phyloP scores from a whole-genome alignment of 2,888 invertebrate species.

The Candidula unifasciata region DNA sequence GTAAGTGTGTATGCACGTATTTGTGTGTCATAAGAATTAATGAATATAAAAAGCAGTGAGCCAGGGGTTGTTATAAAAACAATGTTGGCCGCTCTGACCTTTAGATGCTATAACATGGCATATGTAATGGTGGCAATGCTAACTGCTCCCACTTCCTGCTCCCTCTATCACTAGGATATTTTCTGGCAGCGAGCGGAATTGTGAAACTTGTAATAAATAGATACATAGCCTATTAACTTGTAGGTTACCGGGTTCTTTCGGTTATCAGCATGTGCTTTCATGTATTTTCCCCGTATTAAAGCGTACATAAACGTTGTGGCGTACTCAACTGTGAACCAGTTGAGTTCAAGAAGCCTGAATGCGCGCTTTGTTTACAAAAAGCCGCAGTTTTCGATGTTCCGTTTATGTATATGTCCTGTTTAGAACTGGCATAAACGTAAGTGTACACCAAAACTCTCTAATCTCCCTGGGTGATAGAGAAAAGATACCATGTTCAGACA shows the following conservation, averaged over 20 bases:
- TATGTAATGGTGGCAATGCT: not conserved
- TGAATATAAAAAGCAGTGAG: not conserved
- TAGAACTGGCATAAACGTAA: not conserved
- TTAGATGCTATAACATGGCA: not conserved
- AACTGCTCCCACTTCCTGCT: not conserved
- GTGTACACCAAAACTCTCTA: not conserved
- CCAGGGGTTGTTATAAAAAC: not conserved
- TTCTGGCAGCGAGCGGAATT: not conserved
- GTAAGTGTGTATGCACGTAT: too few species aligned
- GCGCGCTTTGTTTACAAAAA: conserved; percentile 1
- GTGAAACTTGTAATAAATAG: not conserved
- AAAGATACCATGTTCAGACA: conserved; percentile 16
- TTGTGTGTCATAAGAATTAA: too few species aligned
- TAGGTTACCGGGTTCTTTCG: not conserved
- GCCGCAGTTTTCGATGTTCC: not conserved
- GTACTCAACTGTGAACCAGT: not conserved
- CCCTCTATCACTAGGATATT: not conserved
- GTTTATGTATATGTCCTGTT: conserved; percentile 26
- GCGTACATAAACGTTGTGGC: not conserved
- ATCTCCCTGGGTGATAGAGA: not conserved
- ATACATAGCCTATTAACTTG: not conserved
- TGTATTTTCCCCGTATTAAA: not conserved
- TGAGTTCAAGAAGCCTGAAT: not conserved
- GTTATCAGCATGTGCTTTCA: conserved; percentile 12
- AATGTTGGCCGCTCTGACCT: not conserved